A percentile compares a stretch with the other conserved stretches of the same genome.
Evolutionary conservation across 2,888 invertebrate species (phyloP).

Genomic region (Griposia aprilina): DNA sequence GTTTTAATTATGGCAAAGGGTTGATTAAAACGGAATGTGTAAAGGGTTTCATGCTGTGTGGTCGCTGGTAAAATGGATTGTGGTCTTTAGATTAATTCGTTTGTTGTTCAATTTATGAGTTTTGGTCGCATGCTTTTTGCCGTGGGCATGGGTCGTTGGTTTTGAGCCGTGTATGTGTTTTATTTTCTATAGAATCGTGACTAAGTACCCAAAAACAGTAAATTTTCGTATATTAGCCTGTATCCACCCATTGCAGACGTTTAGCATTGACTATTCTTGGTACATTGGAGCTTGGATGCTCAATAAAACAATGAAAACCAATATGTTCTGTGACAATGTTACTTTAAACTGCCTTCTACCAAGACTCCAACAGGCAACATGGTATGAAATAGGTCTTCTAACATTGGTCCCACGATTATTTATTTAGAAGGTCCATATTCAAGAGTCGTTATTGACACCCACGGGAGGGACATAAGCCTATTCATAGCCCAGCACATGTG

Average conservation of each 20-base stretch:
- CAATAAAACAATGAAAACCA: neutral
- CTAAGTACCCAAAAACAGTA: no score
- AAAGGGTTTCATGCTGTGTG: conserved; percentile 32
- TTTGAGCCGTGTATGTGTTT: neutral
- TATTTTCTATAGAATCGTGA: neutral
- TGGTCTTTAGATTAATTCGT: conserved; percentile 38
- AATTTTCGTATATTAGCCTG: no score
- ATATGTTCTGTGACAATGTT: neutral
- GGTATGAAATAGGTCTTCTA: neutral
- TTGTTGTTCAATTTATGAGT: conserved; percentile 16
- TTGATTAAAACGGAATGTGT: conserved; percentile 40
- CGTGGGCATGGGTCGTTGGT: neutral
- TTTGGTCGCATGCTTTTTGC: conserved; percentile 15
- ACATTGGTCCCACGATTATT: neutral
- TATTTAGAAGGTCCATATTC: conserved; percentile 12
- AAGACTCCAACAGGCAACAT: neutral
- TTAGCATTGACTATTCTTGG: neutral
- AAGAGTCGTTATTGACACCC: neutral
- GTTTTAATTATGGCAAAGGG: conserved; percentile 48
- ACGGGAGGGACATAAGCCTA: conserved; percentile 3
- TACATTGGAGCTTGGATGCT: neutral
- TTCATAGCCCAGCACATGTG: neutral
- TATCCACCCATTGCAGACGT: neutral
- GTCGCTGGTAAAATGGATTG: conserved; percentile 35
- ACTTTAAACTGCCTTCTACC: no score